Evolutionary conservation across 1,140 invertebrate species (phyloP), one percentile per base, ranked within the genome.

Genomic region (Scaptodrosophila lebanonensis): DNA sequence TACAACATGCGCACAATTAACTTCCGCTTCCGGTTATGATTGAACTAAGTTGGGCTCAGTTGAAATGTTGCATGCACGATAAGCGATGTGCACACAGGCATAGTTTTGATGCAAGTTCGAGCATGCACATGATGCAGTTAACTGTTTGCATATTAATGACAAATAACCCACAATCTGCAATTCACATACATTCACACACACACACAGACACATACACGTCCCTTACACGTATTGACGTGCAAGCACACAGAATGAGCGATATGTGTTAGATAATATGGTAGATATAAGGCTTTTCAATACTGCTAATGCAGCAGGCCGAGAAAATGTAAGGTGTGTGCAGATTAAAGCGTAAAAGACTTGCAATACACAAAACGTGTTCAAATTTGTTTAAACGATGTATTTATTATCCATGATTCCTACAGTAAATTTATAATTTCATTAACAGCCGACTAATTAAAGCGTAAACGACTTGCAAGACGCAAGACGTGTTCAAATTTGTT

Each of bases 131-230:
- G 50, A 45, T 35, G 53, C 54, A 65, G 70, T 56, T 62, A 79
- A 79, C 73, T 79, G 73, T 79, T 79, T 79, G 73, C 73, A 77
- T 77, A 77, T 77, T 77, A 77, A 77, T 67, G 73, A 73, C 68
- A 77, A 79, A 73, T 79, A 77, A 59, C 59, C 59, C 59, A 48
- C 59, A 54, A 79, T 65, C 59, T 68, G 50, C 48, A 36, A 54
- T 54, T 43, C 73, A 54, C 40, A 44, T 44, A 51, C 56, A 51
- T 15, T 29, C 12, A n/a, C 38, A 40, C 18, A 44, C n/a, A 20
- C 18, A n/a, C 15, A 25, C 8, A 25, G 22, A 8, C 8, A 25
- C 22, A 4, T 25, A 25, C 22, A 25, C 8, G 3, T 25, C 8
- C n/a, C 22, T 4, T 25, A 8, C 44, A n/a, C 35, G 32, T 43